Evolutionary conservation across 2,113 vertebrate species (phyloP).

Genomic region (Spheniscus mendiculus): DNA sequence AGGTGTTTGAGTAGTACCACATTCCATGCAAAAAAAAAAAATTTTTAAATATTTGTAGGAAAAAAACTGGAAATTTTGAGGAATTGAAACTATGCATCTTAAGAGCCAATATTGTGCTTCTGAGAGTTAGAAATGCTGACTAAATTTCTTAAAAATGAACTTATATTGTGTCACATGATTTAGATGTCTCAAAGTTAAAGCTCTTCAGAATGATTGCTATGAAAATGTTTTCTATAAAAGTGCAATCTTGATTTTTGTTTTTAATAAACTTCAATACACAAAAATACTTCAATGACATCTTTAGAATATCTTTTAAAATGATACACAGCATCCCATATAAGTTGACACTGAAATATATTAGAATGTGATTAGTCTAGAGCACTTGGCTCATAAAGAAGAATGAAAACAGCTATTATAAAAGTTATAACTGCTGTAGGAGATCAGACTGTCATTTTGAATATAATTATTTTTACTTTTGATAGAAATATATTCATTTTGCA

Average conservation of each 20-base stretch:
- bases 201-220: not conserved
- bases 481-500: not conserved
- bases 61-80: not conserved
- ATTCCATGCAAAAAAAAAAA: accelerated
- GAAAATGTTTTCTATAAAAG: not conserved
- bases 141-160: not conserved
- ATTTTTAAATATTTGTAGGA: no score
- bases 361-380: not conserved
- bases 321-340: not conserved
- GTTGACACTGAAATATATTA: not conserved
- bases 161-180: not conserved
- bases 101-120: not conserved
- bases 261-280: not conserved
- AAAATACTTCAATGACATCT: not conserved
- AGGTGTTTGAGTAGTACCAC: not conserved
- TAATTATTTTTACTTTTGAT: not conserved
- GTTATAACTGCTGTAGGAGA: not conserved
- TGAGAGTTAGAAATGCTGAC: not conserved
- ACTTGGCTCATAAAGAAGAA: not conserved
- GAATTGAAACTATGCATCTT: not conserved
- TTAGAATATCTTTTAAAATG: not conserved
- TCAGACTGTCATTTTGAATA: not conserved
- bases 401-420: not conserved
- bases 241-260: not conserved
- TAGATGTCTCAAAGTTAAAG: not conserved